Evolutionary conservation across 2,797 vertebrate species (phyloP), one percentile per base, ranked within the genome.

Genomic region (Anguilla pacifica): DNA sequence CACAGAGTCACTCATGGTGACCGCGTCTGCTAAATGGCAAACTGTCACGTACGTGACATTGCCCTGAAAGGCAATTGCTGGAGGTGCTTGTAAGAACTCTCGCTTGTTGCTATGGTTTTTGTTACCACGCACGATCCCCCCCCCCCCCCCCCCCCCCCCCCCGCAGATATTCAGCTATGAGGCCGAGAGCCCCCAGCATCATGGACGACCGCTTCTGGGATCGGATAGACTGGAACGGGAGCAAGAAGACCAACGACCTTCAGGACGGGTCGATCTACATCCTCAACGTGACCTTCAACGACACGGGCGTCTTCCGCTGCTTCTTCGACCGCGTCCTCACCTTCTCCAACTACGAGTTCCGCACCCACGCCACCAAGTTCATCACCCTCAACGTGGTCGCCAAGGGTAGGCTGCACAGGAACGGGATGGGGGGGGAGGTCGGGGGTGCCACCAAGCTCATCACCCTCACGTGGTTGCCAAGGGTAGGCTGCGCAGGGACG

Each of bases 191-290:
- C 0, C 83, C 86, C 0, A 0, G 84, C 0, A 70, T 91, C 90
- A 0, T 0, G 0, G 97, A 97, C 0, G 86, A 91, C 0, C 96
- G 95, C 0, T 98, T 98, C 17, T 0, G n/a, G 0, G 88, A 91
- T 0, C 96, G 97, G 0, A 92, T 98, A 88, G 0, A 85, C 15
- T 98, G 98, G 98, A 95, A 94, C 0, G 97, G 98, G 87, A 98
- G 96, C 91, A 97, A 96, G 10, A 35, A 91, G 0, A 97, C 96
- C 0, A 35, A 19, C 0, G 98, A 98, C 91, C 93, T 98, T 46
- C 97, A 98, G 94, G 98, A 98, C 64, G 96, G 97, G 31, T 98
- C 98, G 86, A 94, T 98, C 89, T 96, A 93, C 92, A 96, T 98
- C 93, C 92, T 92, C 83, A 98, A 98, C 0, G 96, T 98, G 88